phyloP scores from a whole-genome alignment of 2,888 invertebrate species.

The Cybosia mesomella region DNA sequence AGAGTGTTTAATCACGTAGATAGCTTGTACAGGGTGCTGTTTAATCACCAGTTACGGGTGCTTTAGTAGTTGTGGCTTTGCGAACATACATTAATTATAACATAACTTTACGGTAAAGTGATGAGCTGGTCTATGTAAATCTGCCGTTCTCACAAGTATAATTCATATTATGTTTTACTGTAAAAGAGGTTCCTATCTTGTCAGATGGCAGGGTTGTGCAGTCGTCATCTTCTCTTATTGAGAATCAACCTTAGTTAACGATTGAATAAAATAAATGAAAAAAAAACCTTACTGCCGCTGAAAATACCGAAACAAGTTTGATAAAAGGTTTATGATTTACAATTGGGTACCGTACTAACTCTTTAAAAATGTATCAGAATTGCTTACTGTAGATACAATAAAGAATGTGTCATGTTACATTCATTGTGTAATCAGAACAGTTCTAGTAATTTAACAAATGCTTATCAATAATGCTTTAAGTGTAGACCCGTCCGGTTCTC shows the following conservation, averaged over 20 bases:
- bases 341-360: too few species aligned
- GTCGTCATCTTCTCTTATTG: too few species aligned
- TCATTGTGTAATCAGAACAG: background rate
- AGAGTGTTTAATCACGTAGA: constrained; percentile 24
- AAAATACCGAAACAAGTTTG: too few species aligned
- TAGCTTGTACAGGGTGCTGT: constrained; percentile 21
- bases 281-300: too few species aligned
- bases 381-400: too few species aligned
- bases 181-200: too few species aligned
- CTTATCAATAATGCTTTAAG: background rate
- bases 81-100: constrained; percentile 16
- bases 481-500: background rate
- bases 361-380: too few species aligned
- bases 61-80: constrained; percentile 5
- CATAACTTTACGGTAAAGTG: constrained; percentile 11
- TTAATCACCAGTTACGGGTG: constrained; percentile 19
- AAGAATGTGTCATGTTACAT: background rate
- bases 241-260: too few species aligned
- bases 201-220: too few species aligned
- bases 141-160: background rate
- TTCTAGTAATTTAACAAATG: background rate
- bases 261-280: too few species aligned
- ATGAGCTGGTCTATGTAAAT: background rate
- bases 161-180: background rate
- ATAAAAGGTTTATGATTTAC: too few species aligned